Conservation (phyloP, 2,888 invertebrate genomes). For the Mycalesis mineus region DNA sequence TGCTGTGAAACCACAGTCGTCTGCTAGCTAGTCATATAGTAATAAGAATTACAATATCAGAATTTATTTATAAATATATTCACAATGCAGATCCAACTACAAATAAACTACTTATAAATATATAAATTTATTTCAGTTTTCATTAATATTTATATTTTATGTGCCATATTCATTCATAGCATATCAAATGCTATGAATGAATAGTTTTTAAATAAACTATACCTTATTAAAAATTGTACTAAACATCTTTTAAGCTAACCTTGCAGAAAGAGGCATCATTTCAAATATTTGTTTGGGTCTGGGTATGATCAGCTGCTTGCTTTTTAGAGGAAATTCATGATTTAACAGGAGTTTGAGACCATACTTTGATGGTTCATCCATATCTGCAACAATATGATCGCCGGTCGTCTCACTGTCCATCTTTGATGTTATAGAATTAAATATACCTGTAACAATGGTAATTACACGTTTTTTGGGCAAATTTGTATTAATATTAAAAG, state of each 20-base stretch:
- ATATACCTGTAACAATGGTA: not conserved
- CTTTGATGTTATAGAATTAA: not conserved
- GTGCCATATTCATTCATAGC: too few species aligned
- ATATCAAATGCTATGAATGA: too few species aligned
- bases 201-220: too few species aligned
- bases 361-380: conserved; percentile 76
- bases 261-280: conserved; percentile 83
- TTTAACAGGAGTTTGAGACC: conserved; percentile 86
- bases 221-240: too few species aligned
- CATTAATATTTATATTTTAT: too few species aligned
- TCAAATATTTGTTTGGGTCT: conserved; percentile 83
- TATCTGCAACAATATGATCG: conserved; percentile 30
- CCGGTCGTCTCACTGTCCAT: conserved; percentile 34
- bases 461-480: not conserved
- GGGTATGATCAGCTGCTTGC: conserved; percentile 82
- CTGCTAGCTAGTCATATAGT: too few species aligned
- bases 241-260: conserved; percentile 80
- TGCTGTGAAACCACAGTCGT: too few species aligned
- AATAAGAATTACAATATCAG: too few species aligned
- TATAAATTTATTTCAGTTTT: too few species aligned
- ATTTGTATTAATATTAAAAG: not conserved
- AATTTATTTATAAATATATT: too few species aligned
- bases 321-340: conserved; percentile 85
- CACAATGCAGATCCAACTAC: too few species aligned
- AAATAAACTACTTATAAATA: too few species aligned